A percentile compares a stretch with the other conserved stretches of the same genome.
phyloP scores from a whole-genome alignment of 2,113 vertebrate genomes.

The Xenus cinereus region DNA sequence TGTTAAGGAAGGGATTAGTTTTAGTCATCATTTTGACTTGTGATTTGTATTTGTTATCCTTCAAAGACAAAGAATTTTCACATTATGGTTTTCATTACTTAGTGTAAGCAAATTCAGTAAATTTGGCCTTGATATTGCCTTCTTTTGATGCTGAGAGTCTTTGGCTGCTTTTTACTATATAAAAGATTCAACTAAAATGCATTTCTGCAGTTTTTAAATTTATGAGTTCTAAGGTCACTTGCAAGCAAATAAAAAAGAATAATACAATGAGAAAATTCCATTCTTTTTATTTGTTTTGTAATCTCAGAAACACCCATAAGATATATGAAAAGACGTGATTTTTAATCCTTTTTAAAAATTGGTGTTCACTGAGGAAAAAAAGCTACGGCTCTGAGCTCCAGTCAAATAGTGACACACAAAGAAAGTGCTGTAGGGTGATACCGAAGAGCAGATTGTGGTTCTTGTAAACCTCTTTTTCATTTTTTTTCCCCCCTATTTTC shows the following conservation, averaged over 20 bases:
- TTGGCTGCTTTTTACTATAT: not conserved
- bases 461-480: not conserved
- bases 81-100: conserved; percentile 26
- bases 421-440: not conserved
- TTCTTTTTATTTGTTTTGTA: not conserved
- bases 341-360: not conserved
- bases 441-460: not conserved
- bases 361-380: not conserved
- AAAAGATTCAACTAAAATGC: not conserved
- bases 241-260: not conserved
- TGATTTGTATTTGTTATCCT: conserved; percentile 14
- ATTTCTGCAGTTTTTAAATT: not conserved
- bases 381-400: not conserved
- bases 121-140: conserved; percentile 4
- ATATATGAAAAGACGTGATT: not conserved
- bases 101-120: not conserved
- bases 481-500: not conserved
- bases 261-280: not conserved
- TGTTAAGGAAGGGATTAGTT: not conserved
- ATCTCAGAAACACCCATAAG: not conserved
- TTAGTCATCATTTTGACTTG: not conserved
- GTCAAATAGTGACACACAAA: not conserved
- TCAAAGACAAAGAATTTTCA: conserved; percentile 21
- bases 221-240: not conserved
- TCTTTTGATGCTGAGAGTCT: not conserved